Conservation (phyloP, 1,140 invertebrate species). For the Calycopis cecrops region DNA sequence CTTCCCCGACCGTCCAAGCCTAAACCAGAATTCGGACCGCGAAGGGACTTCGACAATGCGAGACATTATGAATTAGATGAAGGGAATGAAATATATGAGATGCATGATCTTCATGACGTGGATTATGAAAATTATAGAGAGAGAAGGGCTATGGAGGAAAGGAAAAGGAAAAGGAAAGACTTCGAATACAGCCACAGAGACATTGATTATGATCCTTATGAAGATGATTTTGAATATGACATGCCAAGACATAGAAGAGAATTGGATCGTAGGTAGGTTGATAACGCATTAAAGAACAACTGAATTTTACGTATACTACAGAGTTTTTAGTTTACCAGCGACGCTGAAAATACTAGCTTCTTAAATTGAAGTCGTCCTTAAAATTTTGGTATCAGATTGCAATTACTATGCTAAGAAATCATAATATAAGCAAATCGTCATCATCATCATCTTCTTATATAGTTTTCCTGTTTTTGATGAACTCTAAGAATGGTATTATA, state of each 20-base stretch:
- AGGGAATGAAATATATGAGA: constrained; percentile 46
- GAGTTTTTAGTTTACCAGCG: too few species aligned
- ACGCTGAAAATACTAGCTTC: too few species aligned
- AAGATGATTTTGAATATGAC: constrained; percentile 59
- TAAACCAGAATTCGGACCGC: constrained; percentile 47
- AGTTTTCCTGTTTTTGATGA: too few species aligned
- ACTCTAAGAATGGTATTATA: too few species aligned
- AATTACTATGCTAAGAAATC: too few species aligned
- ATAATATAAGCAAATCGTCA: too few species aligned
- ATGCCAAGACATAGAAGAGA: constrained; percentile 36
- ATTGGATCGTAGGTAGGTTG: constrained; percentile 39
- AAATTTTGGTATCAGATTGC: too few species aligned
- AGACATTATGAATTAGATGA: constrained; percentile 46
- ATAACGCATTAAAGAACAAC: not conserved
- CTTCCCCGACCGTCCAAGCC: constrained; percentile 46
- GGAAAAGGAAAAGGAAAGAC: constrained; percentile 38
- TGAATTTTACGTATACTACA: not conserved
- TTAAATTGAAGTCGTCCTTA: too few species aligned
- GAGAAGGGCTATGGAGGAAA: constrained; percentile 48
- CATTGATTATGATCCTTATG: constrained; percentile 55
- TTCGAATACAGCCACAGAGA: constrained; percentile 51
- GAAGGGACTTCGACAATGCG: constrained; percentile 48
- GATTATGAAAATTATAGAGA: constrained; percentile 63
- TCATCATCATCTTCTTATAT: too few species aligned
- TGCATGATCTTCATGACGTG: constrained; percentile 58